These are phyloP conservation scores for Rotaria sp. DNA, from an alignment of 2,888 invertebrate species.

Conservation along the genomic window DNA sequence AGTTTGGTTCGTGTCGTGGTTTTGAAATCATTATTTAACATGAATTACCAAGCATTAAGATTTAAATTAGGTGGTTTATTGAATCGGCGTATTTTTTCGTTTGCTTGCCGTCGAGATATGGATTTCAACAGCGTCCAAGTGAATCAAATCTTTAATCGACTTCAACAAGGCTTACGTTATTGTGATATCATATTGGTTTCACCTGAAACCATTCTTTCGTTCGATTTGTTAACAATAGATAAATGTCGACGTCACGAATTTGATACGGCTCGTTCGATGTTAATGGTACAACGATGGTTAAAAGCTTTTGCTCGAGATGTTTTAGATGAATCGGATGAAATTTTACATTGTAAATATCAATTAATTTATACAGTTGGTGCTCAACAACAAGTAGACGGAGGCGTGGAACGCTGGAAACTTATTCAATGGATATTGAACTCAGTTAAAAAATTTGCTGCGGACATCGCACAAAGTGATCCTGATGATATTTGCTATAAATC, in stretches of 20 bases:
- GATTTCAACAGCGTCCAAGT: background rate
- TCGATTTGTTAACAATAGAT: background rate
- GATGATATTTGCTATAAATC: background rate
- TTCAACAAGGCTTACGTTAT: background rate
- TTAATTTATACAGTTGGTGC: background rate
- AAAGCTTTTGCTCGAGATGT: background rate
- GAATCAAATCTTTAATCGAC: background rate
- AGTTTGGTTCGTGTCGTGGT: background rate
- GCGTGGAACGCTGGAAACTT: background rate
- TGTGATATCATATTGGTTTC: background rate
- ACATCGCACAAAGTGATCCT: background rate
- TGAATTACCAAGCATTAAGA: constrained; percentile 3
- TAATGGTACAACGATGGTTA: background rate
- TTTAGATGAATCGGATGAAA: constrained; percentile 9
- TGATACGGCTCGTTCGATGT: background rate
- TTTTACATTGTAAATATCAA: constrained; percentile 24
- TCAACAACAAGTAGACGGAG: background rate
- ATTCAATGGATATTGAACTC: background rate
- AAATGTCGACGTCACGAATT: constrained; percentile 13
- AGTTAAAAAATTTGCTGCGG: background rate
- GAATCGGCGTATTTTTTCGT: background rate
- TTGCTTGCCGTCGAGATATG: constrained; percentile 13
- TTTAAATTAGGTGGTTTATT: constrained; percentile 18
- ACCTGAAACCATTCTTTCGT: background rate
- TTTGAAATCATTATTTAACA: background rate